phyloP scores from a whole-genome alignment of 2,113 vertebrate species.

The Neoarius graeffei region DNA sequence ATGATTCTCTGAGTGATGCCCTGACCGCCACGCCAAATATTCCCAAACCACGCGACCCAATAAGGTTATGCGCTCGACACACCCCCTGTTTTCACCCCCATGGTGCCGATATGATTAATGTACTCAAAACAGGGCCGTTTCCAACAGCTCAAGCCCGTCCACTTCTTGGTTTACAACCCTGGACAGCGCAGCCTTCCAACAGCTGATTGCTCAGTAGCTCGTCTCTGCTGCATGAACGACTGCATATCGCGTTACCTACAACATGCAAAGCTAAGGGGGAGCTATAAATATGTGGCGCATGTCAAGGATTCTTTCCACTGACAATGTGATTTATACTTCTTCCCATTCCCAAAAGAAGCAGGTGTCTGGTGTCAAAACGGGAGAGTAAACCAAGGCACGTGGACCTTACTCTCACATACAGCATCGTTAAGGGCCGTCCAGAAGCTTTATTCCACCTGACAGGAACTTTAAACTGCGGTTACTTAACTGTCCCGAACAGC shows the following conservation, averaged over 20 bases:
- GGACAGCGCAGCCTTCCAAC: conserved; percentile 40
- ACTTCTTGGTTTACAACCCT: conserved; percentile 52
- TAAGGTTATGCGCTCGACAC: conserved; percentile 39
- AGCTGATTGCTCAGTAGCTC: conserved; percentile 43
- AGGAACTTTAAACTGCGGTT: conserved; percentile 35
- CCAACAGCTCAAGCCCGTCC: conserved; percentile 44
- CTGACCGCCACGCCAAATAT: conserved; percentile 42
- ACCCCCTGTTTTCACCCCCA: conserved; percentile 1
- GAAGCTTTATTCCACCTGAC: conserved; percentile 31
- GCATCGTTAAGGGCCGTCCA: background rate
- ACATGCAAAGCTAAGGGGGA: conserved; percentile 57
- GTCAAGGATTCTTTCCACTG: conserved; percentile 58
- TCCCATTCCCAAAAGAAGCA: conserved; percentile 28
- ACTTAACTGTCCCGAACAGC: conserved; percentile 15
- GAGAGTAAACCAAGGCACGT: conserved; percentile 1
- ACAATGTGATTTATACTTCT: conserved; percentile 52
- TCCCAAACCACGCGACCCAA: conserved; percentile 1
- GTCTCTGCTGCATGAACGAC: conserved; percentile 17
- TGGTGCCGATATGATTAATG: conserved; percentile 59
- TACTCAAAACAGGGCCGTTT: conserved; percentile 43
- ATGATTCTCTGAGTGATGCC: conserved; percentile 9
- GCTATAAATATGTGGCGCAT: conserved; percentile 58
- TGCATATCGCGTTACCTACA: conserved; percentile 48
- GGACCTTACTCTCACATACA: background rate
- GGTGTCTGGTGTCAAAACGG: conserved; percentile 29